phyloP scores from a whole-genome alignment of 2,797 vertebrate species.

The Cygnus olor region DNA sequence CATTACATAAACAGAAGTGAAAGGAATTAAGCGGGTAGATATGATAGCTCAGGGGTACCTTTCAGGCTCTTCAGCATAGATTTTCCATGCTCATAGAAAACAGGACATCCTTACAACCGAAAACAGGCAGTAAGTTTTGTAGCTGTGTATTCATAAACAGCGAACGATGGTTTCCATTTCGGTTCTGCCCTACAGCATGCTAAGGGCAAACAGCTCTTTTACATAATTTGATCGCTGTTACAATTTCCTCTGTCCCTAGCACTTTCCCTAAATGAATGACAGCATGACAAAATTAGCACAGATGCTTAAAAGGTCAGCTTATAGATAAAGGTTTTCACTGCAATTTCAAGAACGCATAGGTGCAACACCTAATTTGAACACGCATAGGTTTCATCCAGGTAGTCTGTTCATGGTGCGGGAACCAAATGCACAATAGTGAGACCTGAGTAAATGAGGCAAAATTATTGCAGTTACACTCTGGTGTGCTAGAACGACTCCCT shows the following conservation, averaged over 20 bases:
- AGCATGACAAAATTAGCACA: neutral
- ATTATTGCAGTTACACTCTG: neutral
- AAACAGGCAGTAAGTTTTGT: neutral
- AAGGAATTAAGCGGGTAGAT: neutral
- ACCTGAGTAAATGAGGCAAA: neutral
- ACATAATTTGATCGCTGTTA: neutral
- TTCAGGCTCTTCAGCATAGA: neutral
- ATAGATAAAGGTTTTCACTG: neutral
- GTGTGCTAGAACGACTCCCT: neutral
- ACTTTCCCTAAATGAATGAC: neutral
- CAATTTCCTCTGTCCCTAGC: neutral
- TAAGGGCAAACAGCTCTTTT: neutral
- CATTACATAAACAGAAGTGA: neutral
- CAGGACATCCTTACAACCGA: neutral
- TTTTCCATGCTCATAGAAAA: neutral
- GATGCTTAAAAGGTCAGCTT: neutral
- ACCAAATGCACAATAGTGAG: neutral
- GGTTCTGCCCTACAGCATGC: neutral
- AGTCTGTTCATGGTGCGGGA: too few relatives aligned
- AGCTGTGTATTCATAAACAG: neutral
- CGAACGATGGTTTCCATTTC: neutral
- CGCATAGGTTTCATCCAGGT: neutral
- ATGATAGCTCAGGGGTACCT: neutral
- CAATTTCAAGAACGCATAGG: neutral
- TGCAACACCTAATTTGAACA: neutral